A percentile compares a stretch with the other conserved stretches of the same genome.
phyloP scores from a whole-genome alignment of 2,888 invertebrate genomes.

The Prosopocoilus inquinatus region DNA sequence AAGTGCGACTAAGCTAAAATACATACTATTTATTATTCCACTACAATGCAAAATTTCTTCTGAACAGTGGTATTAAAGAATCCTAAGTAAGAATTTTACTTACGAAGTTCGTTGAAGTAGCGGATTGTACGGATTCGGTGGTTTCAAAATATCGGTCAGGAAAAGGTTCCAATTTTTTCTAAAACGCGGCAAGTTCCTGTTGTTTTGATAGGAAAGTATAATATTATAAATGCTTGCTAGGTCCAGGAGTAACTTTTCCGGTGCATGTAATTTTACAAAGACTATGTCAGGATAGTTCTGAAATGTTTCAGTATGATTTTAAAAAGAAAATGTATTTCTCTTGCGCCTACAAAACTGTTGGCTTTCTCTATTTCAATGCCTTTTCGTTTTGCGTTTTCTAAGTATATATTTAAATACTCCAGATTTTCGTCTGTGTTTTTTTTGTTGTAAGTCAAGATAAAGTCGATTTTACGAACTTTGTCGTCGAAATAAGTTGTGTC shows the following conservation, averaged over 20 bases:
- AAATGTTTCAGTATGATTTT: conserved; percentile 2
- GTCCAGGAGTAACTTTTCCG: conserved; percentile 31
- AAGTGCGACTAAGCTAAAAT: too few species aligned
- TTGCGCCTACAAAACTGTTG: conserved; percentile 29
- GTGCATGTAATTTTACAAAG: conserved; percentile 44
- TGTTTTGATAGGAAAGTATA: conserved; percentile 30
- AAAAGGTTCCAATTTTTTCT: neutral
- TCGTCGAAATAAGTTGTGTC: conserved; percentile 23
- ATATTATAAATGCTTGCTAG: conserved; percentile 34
- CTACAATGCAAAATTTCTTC: too few species aligned
- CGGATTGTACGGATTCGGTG: conserved; percentile 24
- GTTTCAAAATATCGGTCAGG: conserved; percentile 31
- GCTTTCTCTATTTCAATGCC: conserved; percentile 37
- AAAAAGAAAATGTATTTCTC: neutral
- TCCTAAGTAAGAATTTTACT: conserved; percentile 15
- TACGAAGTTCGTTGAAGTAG: conserved; percentile 35
- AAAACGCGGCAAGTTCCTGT: conserved; percentile 10
- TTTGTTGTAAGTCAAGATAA: conserved; percentile 35
- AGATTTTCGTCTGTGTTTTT: conserved; percentile 20
- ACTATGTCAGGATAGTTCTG: conserved; percentile 33
- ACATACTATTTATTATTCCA: too few species aligned
- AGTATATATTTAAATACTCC: conserved; percentile 29
- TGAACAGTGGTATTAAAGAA: too few species aligned
- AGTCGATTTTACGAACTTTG: conserved; percentile 35
- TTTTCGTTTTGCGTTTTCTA: conserved; percentile 33